These are phyloP conservation scores for Drosophila guanche DNA, from an alignment of 1,140 invertebrate genomes.

Conservation along the genomic window DNA sequence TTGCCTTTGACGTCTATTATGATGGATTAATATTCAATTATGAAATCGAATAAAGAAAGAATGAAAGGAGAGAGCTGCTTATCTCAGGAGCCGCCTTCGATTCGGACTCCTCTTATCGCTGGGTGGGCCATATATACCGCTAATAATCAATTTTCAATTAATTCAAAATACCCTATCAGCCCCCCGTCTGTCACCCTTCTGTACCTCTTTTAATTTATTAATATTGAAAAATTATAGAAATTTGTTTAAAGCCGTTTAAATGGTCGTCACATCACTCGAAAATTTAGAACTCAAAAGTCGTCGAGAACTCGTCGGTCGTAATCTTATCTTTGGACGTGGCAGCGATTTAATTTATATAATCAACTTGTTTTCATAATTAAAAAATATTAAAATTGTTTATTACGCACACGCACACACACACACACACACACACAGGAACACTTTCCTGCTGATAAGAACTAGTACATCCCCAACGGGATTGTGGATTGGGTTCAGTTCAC, in stretches of 20 bases:
- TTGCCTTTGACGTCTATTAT: conserved; percentile 76
- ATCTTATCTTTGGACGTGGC: conserved; percentile 67
- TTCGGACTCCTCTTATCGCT: conserved; percentile 51
- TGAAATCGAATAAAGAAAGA: conserved; percentile 23
- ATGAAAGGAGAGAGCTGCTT: conserved; percentile 7
- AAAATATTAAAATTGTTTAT: conserved; percentile 83
- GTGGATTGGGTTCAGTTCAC: no score
- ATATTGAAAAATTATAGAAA: conserved; percentile 69
- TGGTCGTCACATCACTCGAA: conserved; percentile 72
- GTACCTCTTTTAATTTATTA: conserved; percentile 23
- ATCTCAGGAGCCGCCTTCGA: conserved; percentile 37
- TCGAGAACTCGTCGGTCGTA: conserved; percentile 19
- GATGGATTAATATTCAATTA: conserved; percentile 83
- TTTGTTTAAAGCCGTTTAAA: conserved; percentile 81
- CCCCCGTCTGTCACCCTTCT: not conserved
- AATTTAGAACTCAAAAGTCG: conserved; percentile 47
- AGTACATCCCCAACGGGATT: no score
- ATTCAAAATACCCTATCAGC: conserved; percentile 62
- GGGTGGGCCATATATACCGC: conserved; percentile 44
- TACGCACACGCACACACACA: conserved; percentile 37
- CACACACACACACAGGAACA: conserved; percentile 10
- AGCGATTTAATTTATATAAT: conserved; percentile 83
- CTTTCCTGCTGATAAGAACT: conserved; percentile 32
- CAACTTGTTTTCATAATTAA: conserved; percentile 82
- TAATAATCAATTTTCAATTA: conserved; percentile 83